A percentile compares a stretch with the other conserved stretches of the same genome.
These are phyloP conservation scores for Drosophila repleta DNA, from an alignment of 1,140 invertebrate genomes.

Conservation along the genomic window DNA sequence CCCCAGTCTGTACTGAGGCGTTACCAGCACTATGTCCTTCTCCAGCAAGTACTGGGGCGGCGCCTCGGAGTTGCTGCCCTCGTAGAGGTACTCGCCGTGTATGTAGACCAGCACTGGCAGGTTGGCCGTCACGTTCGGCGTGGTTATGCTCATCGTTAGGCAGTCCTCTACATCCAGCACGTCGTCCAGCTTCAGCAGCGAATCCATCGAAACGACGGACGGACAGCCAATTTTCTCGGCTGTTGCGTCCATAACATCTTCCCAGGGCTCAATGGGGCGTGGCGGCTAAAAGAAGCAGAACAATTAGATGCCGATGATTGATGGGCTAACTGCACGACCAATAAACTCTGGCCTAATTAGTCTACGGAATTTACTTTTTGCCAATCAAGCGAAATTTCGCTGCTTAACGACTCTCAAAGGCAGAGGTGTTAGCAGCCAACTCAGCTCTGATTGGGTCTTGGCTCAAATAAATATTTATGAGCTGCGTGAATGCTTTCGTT, in stretches of 20 bases:
- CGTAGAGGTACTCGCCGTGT: conserved; percentile 81
- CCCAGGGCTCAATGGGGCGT: conserved; percentile 85
- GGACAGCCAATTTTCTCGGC: conserved; percentile 85
- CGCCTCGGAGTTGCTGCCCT: conserved; percentile 86
- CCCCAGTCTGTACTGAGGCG: conserved; percentile 91
- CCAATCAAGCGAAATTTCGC: conserved; percentile 1
- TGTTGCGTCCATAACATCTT: conserved; percentile 85
- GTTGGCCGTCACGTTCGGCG: conserved; percentile 63
- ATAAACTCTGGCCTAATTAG: background rate
- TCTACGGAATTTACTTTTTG: conserved; percentile 2
- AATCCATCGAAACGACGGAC: conserved; percentile 83
- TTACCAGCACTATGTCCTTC: conserved; percentile 90
- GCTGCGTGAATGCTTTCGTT: background rate
- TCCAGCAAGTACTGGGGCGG: conserved; percentile 90
- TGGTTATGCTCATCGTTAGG: conserved; percentile 74
- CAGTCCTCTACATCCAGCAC: conserved; percentile 78
- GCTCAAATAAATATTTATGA: conserved; percentile 17
- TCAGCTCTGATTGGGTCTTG: background rate
- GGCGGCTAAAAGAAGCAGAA: conserved; percentile 84
- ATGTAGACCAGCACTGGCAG: conserved; percentile 80
- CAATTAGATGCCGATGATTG: background rate
- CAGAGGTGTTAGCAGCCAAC: background rate
- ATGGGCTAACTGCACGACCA: background rate
- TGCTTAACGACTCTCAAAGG: background rate
- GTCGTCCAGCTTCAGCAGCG: conserved; percentile 66